Evolutionary conservation across 2,797 vertebrate genomes (phyloP).

Genomic region (Otus scops): DNA sequence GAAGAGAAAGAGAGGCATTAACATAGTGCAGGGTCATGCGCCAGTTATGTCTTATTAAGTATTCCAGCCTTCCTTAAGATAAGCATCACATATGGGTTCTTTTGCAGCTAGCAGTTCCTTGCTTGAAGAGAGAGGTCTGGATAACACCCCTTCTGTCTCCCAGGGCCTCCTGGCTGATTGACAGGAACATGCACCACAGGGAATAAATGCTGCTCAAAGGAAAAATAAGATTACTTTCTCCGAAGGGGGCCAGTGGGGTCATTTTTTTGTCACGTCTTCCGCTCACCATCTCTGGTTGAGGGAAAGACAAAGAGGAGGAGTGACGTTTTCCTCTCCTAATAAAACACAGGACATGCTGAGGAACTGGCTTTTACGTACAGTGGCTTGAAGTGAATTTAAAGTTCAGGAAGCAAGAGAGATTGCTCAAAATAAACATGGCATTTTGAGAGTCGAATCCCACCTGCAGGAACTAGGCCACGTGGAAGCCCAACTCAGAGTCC

Average conservation of each 20-base stretch:
- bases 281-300: conserved; percentile 11
- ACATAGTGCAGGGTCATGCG: conserved; percentile 11
- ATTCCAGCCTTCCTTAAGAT: conserved; percentile 53
- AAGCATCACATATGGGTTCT: conserved; percentile 59
- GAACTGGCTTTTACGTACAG: not conserved
- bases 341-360: not conserved
- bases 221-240: not conserved
- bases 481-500: not conserved
- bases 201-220: conserved; percentile 15
- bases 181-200: conserved; percentile 18
- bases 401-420: not conserved
- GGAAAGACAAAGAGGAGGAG: conserved; percentile 9
- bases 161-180: conserved; percentile 45
- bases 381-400: not conserved
- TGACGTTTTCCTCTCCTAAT: conserved; percentile 3
- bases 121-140: conserved; percentile 44
- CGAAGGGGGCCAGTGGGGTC: not conserved
- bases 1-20: conserved; percentile 9
- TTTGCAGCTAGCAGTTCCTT: conserved; percentile 52
- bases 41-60: conserved; percentile 61
- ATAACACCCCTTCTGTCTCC: conserved; percentile 64
- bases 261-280: conserved; percentile 5
- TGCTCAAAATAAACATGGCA: not conserved
- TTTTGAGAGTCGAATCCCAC: not conserved
- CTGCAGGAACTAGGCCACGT: not conserved